A percentile compares a stretch with the other conserved stretches of the same genome.
These are phyloP conservation scores for Spea hammondii DNA, from an alignment of 2,797 vertebrate genomes.

Conservation along the genomic window DNA sequence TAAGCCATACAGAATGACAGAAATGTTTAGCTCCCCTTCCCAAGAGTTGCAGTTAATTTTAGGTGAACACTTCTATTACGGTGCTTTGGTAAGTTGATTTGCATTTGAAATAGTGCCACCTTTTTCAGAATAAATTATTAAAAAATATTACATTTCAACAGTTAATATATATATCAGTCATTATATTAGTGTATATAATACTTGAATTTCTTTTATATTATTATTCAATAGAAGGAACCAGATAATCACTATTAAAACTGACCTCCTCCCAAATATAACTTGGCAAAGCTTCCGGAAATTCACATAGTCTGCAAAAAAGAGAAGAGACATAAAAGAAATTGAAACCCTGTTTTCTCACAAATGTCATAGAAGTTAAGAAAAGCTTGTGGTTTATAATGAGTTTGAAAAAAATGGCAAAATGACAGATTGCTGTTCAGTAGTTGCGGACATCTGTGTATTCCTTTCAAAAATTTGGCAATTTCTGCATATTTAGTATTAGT, in stretches of 20 bases:
- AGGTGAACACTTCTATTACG: too few relatives aligned
- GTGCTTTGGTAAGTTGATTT: too few relatives aligned
- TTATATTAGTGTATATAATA: too few relatives aligned
- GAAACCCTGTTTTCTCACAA: constrained; percentile 18
- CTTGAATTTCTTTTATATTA: too few relatives aligned
- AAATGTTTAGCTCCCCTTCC: too few relatives aligned
- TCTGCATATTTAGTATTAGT: constrained; percentile 56
- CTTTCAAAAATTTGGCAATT: constrained; percentile 34
- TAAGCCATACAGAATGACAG: too few relatives aligned
- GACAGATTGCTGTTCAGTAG: constrained; percentile 29
- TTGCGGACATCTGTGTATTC: constrained; percentile 31
- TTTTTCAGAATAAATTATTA: too few relatives aligned
- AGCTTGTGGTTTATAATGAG: constrained; percentile 36
- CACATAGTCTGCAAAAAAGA: constrained; percentile 11
- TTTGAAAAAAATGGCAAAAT: constrained; percentile 11
- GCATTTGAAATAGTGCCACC: too few relatives aligned
- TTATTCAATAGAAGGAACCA: neutral
- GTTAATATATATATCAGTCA: too few relatives aligned
- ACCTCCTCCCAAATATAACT: neutral
- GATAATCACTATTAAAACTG: neutral
- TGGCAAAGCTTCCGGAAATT: neutral
- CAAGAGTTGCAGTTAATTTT: too few relatives aligned
- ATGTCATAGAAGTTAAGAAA: constrained; percentile 28
- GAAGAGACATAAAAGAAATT: constrained; percentile 21
- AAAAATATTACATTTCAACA: too few relatives aligned